A percentile compares a stretch with the other conserved stretches of the same genome.
Conservation (phyloP, 2,888 invertebrate species). For the Vanessa cardui region DNA sequence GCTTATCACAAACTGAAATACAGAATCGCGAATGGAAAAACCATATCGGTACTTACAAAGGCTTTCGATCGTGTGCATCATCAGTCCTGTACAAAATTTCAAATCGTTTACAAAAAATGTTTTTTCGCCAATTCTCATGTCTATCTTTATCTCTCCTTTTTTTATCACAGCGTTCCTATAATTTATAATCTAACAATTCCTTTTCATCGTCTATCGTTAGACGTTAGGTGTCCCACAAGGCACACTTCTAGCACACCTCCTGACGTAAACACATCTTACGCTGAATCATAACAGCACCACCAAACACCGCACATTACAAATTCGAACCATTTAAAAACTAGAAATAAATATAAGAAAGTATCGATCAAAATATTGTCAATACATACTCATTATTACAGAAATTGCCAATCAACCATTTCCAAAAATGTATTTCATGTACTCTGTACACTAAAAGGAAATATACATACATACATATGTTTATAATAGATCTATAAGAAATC, state of each 20-base stretch:
- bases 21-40: slow-evolving; percentile 43
- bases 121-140: slow-evolving; percentile 48
- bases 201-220: slow-evolving; percentile 22
- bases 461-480: too few species aligned
- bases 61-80: slow-evolving; percentile 57
- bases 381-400: too few species aligned
- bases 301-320: too few species aligned
- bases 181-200: slow-evolving; percentile 50
- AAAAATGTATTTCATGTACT: too few species aligned
- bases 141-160: slow-evolving; percentile 49
- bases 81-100: slow-evolving; percentile 45
- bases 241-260: slow-evolving; percentile 64
- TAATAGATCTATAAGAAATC: not conserved
- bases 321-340: too few species aligned
- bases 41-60: slow-evolving; percentile 54
- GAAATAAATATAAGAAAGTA: too few species aligned
- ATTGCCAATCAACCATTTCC: too few species aligned
- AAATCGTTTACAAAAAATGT: slow-evolving; percentile 49
- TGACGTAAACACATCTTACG: slow-evolving; percentile 12
- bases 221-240: slow-evolving; percentile 63
- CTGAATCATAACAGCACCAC: not conserved
- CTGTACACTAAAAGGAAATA: too few species aligned
- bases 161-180: slow-evolving; percentile 72
- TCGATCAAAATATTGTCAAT: too few species aligned
- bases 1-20: slow-evolving; percentile 61